Percentiles rank a stretch among this genome's conserved stretches.
phyloP scores from a whole-genome alignment of 2,888 invertebrate genomes.

The Sinotaia quadrata region DNA sequence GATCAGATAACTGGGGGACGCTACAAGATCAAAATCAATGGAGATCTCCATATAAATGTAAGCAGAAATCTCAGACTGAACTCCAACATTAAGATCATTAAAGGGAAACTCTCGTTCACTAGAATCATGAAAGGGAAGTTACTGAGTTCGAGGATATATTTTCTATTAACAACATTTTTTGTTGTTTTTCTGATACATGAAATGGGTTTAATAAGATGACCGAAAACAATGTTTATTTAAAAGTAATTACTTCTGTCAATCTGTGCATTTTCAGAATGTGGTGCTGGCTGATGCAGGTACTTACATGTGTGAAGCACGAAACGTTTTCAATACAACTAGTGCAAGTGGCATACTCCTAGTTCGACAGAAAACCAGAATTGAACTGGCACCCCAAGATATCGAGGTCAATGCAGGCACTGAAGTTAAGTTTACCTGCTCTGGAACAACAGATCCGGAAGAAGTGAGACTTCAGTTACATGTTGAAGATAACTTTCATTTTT shows the following conservation, averaged over 20 bases:
- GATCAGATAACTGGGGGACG: slow-evolving; percentile 84
- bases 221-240: too few relatives aligned
- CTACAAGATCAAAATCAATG: slow-evolving; percentile 83
- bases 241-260: background rate
- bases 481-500: too few relatives aligned
- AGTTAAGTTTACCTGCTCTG: slow-evolving; percentile 92
- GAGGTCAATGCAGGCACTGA: slow-evolving; percentile 91
- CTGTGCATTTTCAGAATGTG: slow-evolving; percentile 75
- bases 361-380: slow-evolving; percentile 77
- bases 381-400: slow-evolving; percentile 88
- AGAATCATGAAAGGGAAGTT: too few relatives aligned
- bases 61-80: too few relatives aligned
- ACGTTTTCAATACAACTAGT: slow-evolving; percentile 88
- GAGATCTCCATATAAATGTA: slow-evolving; percentile 83
- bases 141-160: too few relatives aligned
- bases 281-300: slow-evolving; percentile 91
- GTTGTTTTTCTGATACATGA: too few relatives aligned
- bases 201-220: too few relatives aligned
- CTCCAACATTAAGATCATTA: too few relatives aligned
- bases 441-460: slow-evolving; percentile 86
- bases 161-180: too few relatives aligned
- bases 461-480: slow-evolving; percentile 30
- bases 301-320: slow-evolving; percentile 92
- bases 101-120: too few relatives aligned
- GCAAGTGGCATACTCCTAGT: slow-evolving; percentile 87